Base-by-base conservation (phyloP, 35 echinoderm and acorn worm species). In the Heliocidaris tuberculata region DNA sequence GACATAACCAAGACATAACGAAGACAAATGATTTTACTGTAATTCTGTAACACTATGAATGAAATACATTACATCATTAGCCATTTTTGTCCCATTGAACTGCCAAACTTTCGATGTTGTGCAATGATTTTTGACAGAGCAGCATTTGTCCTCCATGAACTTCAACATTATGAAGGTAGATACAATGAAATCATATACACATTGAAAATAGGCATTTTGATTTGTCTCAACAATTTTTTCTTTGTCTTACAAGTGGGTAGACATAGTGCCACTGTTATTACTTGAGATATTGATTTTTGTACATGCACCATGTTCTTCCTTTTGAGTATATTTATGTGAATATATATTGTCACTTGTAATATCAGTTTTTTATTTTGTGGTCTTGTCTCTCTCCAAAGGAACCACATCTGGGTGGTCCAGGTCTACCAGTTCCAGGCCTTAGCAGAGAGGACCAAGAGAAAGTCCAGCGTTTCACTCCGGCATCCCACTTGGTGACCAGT, bases 321-420 rank as follows among this genome's bases (percentile, higher is more conserved):
- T 86, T 30, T 30, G 31, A 30, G n/a, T 86, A 7, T 86, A 19
- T 86, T 85, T 85, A 29, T 85, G 70, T 85, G n/a, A 16, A 85
- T 85, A 85, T 15, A 4, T 85, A 85, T 85, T 85, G 70, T 4
- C n/a, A 59, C 27, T 24, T 85, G 15, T 29, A 85, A 17, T 13
- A 85, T 85, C 13, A 30, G 12, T 42, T 48, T 60, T 50, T 95
- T 42, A 1, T 42, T 59, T 27, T 61, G 31, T 94, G 59, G 27
- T 27, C 19, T 24, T 89, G 7, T 89, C 31, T 32, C 5, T 89
- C 85, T 32, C 31, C 12, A n/a, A 17, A 97, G 96, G 86, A 90
- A 60, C 96, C 96, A 65, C 96, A 97, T 94, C 29, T 97, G 5
- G 96, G 96, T 61, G 95, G 94, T 31, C 6, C 21, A 21, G 97